Conservation (phyloP, 2,113 vertebrate genomes). For the Peromyscus polionotus region DNA sequence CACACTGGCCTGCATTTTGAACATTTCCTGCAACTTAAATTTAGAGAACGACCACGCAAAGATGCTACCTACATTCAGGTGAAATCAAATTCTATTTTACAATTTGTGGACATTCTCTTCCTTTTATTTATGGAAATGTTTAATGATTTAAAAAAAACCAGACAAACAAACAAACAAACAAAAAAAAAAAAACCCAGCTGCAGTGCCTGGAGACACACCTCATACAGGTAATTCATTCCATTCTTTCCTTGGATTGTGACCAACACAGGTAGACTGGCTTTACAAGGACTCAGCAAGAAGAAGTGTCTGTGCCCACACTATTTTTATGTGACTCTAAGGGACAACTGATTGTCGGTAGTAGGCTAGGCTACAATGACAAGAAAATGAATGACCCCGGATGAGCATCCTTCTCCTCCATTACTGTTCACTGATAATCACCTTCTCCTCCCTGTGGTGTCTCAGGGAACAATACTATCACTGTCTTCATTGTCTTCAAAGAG, state of each 20-base stretch:
- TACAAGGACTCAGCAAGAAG: neutral
- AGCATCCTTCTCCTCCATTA: neutral
- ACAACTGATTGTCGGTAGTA: neutral
- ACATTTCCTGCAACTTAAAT: neutral
- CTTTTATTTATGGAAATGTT: neutral
- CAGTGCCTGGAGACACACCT: neutral
- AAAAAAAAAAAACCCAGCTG: neutral
- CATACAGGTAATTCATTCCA: neutral
- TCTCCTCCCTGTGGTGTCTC: neutral
- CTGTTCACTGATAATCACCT: neutral
- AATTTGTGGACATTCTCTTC: neutral
- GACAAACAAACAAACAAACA: neutral
- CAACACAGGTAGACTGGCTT: conserved; percentile 1
- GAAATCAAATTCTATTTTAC: conserved; percentile 4
- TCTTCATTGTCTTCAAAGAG: conserved; percentile 10
- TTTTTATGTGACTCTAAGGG: neutral
- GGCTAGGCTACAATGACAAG: neutral
- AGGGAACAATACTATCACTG: neutral
- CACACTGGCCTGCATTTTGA: neutral
- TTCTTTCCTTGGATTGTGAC: neutral
- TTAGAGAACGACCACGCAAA: neutral
- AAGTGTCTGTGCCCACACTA: neutral
- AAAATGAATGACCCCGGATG: neutral
- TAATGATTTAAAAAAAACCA: neutral
- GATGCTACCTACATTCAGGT: neutral